Base-by-base conservation (phyloP, 2,888 invertebrate genomes). In the Fragum fragum region DNA sequence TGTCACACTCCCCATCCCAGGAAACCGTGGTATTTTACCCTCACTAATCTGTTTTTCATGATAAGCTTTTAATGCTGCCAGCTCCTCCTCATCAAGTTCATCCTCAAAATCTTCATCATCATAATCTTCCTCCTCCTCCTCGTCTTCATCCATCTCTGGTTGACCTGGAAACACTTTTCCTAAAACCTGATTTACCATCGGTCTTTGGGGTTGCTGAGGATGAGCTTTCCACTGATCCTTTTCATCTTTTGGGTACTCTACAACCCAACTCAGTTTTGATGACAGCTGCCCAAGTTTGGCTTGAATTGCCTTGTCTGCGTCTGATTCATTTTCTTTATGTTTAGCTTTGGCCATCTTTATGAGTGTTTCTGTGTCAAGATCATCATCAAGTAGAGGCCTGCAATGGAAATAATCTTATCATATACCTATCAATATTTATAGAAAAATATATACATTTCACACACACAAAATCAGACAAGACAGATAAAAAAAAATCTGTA, bases 251-350 rank as follows among this genome's bases (percentile, higher is more conserved):
- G 85, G 85, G 70, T 83, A 85, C 26, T 85, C 85, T 1, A 85
- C 85, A 11, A 85, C 81, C 85, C 85, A 85, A 26, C 80, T 79
- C 7, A 83, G 55, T 68, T 85, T 85, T 1, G 80, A 79, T 7
- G 85, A 85, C 16, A 85, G 69, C 53, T 80, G 80, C 11, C 79
- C 83, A 26, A 85, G 77, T 61, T 83, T 85, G 21, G 75, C 85
- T 59, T 82, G 79, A 16, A 85, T 76, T 18, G 72, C 77, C 53
- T 74, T 71, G 32, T 85, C 85, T 21, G 78, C 76, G 29, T 73
- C 76, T n/a, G 80, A 80, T 73, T 76, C 63, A 26, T 57, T 76
- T 61, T 80, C 78, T 21, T 61, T 57, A 26, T 76, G 81, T 55
- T 75, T 78, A 5, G 57, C 78, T 70, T 81, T 84, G 16, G 80